Base-by-base conservation (phyloP, 2,797 vertebrate species). In the Acanthornis magna region DNA sequence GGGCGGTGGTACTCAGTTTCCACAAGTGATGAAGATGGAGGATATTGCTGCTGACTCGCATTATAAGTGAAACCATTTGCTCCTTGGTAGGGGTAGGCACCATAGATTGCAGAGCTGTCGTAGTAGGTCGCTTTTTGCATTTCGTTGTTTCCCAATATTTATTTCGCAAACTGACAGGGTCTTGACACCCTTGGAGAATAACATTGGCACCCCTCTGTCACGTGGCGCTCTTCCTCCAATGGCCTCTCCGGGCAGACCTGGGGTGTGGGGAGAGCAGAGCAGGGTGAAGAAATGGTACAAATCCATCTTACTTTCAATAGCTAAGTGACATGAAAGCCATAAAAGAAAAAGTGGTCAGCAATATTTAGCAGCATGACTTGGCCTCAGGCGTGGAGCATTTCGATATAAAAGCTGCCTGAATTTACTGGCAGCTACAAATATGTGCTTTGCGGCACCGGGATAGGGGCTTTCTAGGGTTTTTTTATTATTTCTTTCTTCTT, bases 231-330 rank as follows among this genome's bases (percentile, higher is more conserved):
- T 98, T 99, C 98, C 98, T 98, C 99, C 99, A 99, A 99, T 99
- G 98, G 98, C 98, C 98, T 98, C 99, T 98, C 98, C 92, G 98
- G 98, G 98, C 98, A 98, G 98, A 99, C 99, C 99, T 99, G 98
- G 98, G 98, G 98, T 98, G 95, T 96, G 96, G 97, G 97, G 98
- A 97, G 98, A 98, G 94, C 96, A 98, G 97, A 98, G 97, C 97
- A 98, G 99, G 98, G 98, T 98, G 98, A 98, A 98, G 98, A 99
- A 99, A 99, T 99, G 97, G 98, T 97, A 97, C 97, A 98, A 98
- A 99, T 99, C 99, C 99, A 99, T 99, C 99, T 99, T 99, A 99
- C 99, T 99, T 98, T 99, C 98, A 99, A 99, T 99, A 98, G 99
- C 98, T 98, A 98, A 98, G 97, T 99, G 99, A 99, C 99, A 99